Evolutionary conservation across 1,140 invertebrate genomes (phyloP), one percentile per base, ranked within the genome.

Genomic region (Lucilia cuprina): DNA sequence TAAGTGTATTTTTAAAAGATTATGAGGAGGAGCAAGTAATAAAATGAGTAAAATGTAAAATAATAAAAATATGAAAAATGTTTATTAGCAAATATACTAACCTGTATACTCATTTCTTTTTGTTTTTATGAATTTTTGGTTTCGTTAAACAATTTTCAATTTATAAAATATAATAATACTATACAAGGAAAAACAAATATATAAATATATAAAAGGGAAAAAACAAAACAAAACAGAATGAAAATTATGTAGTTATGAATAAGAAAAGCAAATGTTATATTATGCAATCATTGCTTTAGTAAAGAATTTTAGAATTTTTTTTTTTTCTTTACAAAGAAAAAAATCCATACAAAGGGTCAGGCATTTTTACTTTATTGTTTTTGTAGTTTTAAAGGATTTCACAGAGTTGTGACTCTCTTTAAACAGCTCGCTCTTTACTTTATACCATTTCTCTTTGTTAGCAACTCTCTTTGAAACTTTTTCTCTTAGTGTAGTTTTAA

Each of bases 121-220:
- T 30, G 25, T 30, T 30, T 30, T 30, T 30, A 30, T 30, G 0
- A 60, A n/a, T 60, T n/a, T 60, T 60, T 60, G 55, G 55, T 60
- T 60, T 70, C 19, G 65, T 70, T 70, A 21, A 70, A 21, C 19
- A 21, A 12, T 70, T 41, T 41, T 41, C 41, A 41, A 41, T 41
- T n/a, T 55, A 70, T 8, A 70, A 70, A 70, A 70, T 70, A 60
- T n/a, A 60, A 60, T 70, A 70, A 70, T 70, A 70, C 65, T 70
- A 25, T 17, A 70, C 12, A 70, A 3, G 3, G 25, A 30, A 30
- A 30, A 2, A 25, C n/a, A n/a, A n/a, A n/a, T n/a, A 70, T 8
- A 5, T 5, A 21, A 21, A 21, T 70, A 21, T 21, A 25, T 70
- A 25, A 25, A 70, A 70, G n/a, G 5, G 12, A 55, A 55, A 55